These are phyloP conservation scores for Gambusia yucatana DNA, from an alignment of 2,797 vertebrate genomes.

Conservation along the genomic window DNA sequence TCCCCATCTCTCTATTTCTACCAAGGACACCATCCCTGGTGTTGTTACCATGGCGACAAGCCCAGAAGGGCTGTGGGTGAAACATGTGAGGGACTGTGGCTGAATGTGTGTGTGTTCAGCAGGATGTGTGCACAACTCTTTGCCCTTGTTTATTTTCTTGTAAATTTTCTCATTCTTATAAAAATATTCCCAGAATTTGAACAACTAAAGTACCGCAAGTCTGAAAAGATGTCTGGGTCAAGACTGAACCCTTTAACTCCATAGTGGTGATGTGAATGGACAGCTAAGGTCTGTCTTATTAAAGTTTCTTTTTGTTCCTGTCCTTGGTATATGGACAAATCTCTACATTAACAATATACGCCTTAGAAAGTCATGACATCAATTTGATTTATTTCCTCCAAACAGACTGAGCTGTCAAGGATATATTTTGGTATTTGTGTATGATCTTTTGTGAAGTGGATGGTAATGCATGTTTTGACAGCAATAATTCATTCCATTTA, in stretches of 20 bases:
- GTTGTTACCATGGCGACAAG: slow-evolving; percentile 84
- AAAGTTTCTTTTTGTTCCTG: slow-evolving; percentile 7
- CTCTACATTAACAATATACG: slow-evolving; percentile 30
- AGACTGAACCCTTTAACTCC: background rate
- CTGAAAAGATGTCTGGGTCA: background rate
- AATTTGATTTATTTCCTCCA: slow-evolving; percentile 54
- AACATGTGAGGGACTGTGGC: slow-evolving; percentile 75
- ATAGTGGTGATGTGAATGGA: background rate
- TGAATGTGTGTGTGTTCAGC: slow-evolving; percentile 48
- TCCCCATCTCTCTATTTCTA: slow-evolving; percentile 76
- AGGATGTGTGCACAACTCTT: slow-evolving; percentile 41
- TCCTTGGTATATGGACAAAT: slow-evolving; percentile 37
- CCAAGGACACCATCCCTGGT: slow-evolving; percentile 84
- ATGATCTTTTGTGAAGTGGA: slow-evolving; percentile 1
- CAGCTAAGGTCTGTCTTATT: slow-evolving; percentile 11
- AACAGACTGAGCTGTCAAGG: slow-evolving; percentile 34
- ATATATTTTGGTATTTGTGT: slow-evolving; percentile 7
- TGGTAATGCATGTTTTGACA: slow-evolving; percentile 58
- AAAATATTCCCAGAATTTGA: background rate
- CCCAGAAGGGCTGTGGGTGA: slow-evolving; percentile 80
- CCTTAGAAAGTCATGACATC: slow-evolving; percentile 19
- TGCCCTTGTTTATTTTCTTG: slow-evolving; percentile 44
- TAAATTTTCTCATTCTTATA: slow-evolving; percentile 8
- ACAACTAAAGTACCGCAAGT: background rate
- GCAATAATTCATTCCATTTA: slow-evolving; percentile 67